A percentile compares a stretch with the other conserved stretches of the same genome.
Conservation (phyloP, 2,113 vertebrate genomes). For the Dryoscopus gambensis region DNA sequence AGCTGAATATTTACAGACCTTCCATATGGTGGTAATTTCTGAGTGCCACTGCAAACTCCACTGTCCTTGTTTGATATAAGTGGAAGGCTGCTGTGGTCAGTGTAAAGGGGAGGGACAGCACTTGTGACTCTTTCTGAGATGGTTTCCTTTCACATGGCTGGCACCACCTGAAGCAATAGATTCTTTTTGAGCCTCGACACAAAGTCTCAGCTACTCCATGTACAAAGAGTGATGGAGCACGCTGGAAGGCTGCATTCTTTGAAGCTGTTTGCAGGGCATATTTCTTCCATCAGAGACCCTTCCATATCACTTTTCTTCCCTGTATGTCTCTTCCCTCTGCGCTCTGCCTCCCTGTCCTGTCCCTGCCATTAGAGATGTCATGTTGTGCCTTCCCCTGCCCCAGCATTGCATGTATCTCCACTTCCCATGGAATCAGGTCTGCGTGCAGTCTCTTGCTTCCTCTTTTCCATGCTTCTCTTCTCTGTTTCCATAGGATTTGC, state of each 20-base stretch:
- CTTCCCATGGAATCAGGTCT: neutral
- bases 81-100: neutral
- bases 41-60: neutral
- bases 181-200: neutral
- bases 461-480: neutral
- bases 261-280: neutral
- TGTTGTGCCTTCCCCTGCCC: neutral
- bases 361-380: neutral
- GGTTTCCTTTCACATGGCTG: neutral
- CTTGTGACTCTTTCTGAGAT: neutral
- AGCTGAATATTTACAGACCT: neutral
- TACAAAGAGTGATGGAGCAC: neutral
- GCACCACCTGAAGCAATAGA: neutral
- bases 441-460: neutral
- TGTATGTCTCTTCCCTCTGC: neutral
- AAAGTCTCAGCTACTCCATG: neutral
- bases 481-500: neutral
- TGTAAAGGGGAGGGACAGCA: neutral
- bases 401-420: neutral
- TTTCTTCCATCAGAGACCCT: neutral
- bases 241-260: neutral
- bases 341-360: neutral
- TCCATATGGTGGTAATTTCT: neutral
- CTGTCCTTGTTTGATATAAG: neutral
- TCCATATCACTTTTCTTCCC: neutral